Evolutionary conservation across 1,140 invertebrate species (phyloP), one percentile per base, ranked within the genome.

Genomic region (Lepidurus arcticus): DNA sequence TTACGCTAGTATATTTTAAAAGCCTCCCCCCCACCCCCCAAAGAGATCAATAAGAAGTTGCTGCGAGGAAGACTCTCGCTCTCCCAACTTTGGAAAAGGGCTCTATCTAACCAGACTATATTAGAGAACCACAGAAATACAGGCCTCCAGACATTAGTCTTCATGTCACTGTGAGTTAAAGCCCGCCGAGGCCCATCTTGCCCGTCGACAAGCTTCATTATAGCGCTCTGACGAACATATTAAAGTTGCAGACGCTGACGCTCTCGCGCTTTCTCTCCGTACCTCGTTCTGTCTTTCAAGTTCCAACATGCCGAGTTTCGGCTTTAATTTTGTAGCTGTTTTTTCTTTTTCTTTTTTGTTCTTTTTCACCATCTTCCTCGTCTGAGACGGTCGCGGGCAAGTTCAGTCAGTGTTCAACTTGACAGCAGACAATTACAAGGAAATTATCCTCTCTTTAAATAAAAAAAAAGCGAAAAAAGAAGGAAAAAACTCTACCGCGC

Each of bases 241-340:
- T 65, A 65, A 65, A 21, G 53, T 65, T 65, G 53, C 53, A 65
- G 53, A 65, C 53, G 53, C 53, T 65, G n/a, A 65, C 53, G 53
- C 53, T 65, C 21, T 65, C 53, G 53, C 53, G 53, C 53, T 65
- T 21, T 65, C 53, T 65, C 53, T 65, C 53, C 13, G 16, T 65
- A 65, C 4, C 21, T 65, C 53, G 53, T 65, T 65, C 53, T 65
- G 13, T 65, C 13, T 65, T 65, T 65, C 53, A 65, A n/a, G 53
- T 65, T 65, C 21, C 53, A 65, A 7, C 53, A 65, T 65, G 53
- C 53, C 53, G 34, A 34, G 34, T 4, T 34, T 34, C 34, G 34
- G 34, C 34, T 34, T 34, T 34, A 34, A 34, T 34, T 34, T 4
- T 34, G 4, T 34, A 34, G 4, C 34, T 65, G 16, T n/a, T 65